Percentiles rank a stretch among this genome's conserved stretches.
Evolutionary conservation across 2,113 vertebrate genomes (phyloP).

Genomic region (Halcyon senegalensis): DNA sequence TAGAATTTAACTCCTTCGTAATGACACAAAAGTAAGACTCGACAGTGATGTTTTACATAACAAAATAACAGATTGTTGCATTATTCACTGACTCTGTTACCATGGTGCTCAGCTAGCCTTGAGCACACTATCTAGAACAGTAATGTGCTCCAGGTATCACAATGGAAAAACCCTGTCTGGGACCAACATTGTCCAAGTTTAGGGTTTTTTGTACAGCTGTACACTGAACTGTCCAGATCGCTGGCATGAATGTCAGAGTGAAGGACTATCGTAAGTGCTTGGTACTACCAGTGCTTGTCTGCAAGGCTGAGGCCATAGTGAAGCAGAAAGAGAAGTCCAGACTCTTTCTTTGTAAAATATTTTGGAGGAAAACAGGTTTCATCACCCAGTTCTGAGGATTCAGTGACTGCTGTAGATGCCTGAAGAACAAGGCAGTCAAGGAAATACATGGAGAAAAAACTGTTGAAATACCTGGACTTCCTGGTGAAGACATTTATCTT

Average conservation of each 20-base stretch:
- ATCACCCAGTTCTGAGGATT: background rate
- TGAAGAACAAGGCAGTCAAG: background rate
- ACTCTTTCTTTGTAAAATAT: background rate
- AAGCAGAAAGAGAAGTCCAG: background rate
- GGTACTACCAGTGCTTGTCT: background rate
- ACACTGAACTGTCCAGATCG: background rate
- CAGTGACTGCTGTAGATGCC: background rate
- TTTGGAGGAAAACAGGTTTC: background rate
- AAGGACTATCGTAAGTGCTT: background rate
- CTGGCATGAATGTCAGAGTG: background rate
- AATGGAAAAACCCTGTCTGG: background rate
- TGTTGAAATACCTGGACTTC: background rate
- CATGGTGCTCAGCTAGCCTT: conserved; percentile 29
- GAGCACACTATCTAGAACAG: background rate
- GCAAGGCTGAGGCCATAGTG: background rate
- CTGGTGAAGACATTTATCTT: background rate
- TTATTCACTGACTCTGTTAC: conserved; percentile 25
- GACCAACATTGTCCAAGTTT: background rate
- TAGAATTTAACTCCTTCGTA: conserved; percentile 3
- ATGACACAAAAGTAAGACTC: conserved; percentile 3
- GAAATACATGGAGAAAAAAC: background rate
- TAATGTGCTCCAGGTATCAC: background rate
- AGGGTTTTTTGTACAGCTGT: background rate
- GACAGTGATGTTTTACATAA: conserved; percentile 26
- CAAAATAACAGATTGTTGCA: conserved; percentile 23